Base-by-base conservation (phyloP, 2,888 invertebrate species). In the Augiades crinisus region DNA sequence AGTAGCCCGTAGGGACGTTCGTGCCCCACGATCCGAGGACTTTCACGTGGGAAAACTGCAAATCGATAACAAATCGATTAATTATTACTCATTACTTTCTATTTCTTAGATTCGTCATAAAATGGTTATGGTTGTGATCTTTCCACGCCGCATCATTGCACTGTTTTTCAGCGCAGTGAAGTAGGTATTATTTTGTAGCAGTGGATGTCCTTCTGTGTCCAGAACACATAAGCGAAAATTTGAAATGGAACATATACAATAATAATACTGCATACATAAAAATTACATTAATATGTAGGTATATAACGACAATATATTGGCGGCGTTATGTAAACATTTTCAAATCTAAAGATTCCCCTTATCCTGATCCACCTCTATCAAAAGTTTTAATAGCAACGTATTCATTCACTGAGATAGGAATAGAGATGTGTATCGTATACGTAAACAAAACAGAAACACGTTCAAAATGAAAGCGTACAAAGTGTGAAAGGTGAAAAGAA, bases 31-130 rank as follows among this genome's bases (percentile, higher is more conserved):
- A 89, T 81, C 4, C 75, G 76, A 2, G 89, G 89, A 31, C 78
- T 78, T 60, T 88, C 89, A 1, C 81, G 78, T 0, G 88, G 85
- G 51, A 88, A 82, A 66, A 81, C 88, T 88, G 77, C 27, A 75
- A 45, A 41, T 33, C 21, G 16, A 47, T 12, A 50, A 5, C 13
- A 27, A 30, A 6, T 7, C 7, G 7, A 24, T 2, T n/a, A 24
- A 4, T 27, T 5, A 24, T 5, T 5, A 10, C 3, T 10, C 8
- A 8, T 4, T 4, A n/a, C n/a, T 5, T 12, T n/a, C 5, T 5
- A 3, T n/a, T 30, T 30, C 10, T 10, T 10, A 10, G 10, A n/a
- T n/a, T n/a, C n/a, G n/a, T n/a, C n/a, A n/a, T n/a, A n/a, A n/a
- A n/a, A n/a, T n/a, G n/a, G n/a, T n/a, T n/a, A n/a, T n/a, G n/a